A percentile compares a stretch with the other conserved stretches of the same genome.
Conservation (phyloP, 2,113 vertebrate genomes). For the Mixornis gularis region DNA sequence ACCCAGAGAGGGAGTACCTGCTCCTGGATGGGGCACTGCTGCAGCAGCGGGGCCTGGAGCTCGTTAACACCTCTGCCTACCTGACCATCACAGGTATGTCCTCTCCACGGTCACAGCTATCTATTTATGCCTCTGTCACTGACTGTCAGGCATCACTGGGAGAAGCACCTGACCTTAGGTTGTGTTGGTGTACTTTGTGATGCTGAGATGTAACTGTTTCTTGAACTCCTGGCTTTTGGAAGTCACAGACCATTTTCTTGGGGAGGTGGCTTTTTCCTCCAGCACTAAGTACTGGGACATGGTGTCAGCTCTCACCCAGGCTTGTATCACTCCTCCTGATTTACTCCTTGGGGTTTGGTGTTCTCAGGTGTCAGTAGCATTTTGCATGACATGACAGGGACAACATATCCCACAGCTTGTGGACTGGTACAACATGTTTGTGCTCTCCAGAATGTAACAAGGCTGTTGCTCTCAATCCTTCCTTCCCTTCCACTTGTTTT, state of each 20-base stretch:
- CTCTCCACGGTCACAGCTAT: neutral
- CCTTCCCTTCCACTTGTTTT: neutral
- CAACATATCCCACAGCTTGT: neutral
- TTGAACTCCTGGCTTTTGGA: neutral
- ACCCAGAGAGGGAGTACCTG: constrained; percentile 87
- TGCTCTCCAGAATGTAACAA: neutral
- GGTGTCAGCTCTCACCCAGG: neutral
- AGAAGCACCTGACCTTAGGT: neutral
- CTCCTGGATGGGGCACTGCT: constrained; percentile 84
- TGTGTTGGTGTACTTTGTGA: neutral
- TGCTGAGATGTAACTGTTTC: neutral
- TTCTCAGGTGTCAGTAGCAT: neutral
- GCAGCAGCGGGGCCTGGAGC: constrained; percentile 88
- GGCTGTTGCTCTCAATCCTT: neutral
- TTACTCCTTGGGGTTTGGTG: neutral
- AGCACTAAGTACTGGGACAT: neutral
- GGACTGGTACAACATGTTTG: neutral
- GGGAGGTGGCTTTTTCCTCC: neutral
- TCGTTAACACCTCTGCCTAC: constrained; percentile 92
- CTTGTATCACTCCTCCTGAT: neutral
- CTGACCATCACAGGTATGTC: constrained; percentile 86
- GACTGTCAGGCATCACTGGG: neutral
- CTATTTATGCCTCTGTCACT: neutral
- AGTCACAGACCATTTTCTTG: neutral
- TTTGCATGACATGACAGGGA: neutral